A percentile compares a stretch with the other conserved stretches of the same genome.
phyloP scores from a whole-genome alignment of 2,113 vertebrate species.

The Ptyas mucosa region DNA sequence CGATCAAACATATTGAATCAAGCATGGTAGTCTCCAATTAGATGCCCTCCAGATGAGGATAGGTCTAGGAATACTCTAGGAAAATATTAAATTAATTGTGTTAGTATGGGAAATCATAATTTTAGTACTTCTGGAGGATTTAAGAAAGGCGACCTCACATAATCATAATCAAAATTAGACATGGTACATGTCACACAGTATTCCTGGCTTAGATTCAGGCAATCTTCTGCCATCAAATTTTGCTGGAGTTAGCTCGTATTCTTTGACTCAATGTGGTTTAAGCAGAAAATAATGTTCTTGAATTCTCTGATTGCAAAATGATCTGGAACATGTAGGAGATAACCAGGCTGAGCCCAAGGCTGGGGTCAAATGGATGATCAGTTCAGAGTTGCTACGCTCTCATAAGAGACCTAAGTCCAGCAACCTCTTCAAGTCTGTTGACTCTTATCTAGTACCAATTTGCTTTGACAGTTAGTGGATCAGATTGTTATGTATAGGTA shows the following conservation, averaged over 20 bases:
- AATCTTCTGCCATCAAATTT: neutral
- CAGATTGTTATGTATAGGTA: neutral
- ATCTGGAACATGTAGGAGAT: neutral
- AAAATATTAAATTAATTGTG: neutral
- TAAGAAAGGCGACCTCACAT: neutral
- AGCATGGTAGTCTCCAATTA: neutral
- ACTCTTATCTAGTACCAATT: neutral
- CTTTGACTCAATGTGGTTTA: neutral
- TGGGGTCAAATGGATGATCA: neutral
- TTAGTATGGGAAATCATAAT: neutral
- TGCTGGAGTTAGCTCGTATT: neutral
- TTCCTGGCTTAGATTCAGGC: neutral
- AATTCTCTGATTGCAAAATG: neutral
- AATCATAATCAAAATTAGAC: neutral
- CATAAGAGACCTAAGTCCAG: neutral
- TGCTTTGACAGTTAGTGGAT: neutral
- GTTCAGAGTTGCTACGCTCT: neutral
- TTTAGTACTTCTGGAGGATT: neutral
- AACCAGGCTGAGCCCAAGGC: neutral
- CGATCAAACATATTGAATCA: neutral
- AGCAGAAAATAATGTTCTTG: neutral
- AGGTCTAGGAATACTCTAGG: neutral
- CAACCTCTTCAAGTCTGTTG: too few relatives aligned
- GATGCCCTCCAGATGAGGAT: neutral
- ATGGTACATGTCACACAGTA: neutral